Evolutionary conservation across 2,797 vertebrate genomes (phyloP), one percentile per base, ranked within the genome.

Genomic region (Cossypha polioptera): DNA sequence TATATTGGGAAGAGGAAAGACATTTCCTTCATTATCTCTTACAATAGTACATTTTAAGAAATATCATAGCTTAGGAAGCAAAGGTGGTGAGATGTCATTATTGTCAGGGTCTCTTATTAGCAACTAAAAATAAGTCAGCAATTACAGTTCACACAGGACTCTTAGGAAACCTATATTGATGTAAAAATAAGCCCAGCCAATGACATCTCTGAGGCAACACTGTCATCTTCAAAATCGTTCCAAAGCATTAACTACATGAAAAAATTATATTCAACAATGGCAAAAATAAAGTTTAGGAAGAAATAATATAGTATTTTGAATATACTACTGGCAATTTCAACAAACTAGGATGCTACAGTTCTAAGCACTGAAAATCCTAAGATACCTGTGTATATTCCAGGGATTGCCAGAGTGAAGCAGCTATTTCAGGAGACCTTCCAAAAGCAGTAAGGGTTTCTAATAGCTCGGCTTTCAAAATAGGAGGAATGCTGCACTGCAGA

Each of bases 331-430:
- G 13, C 28, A 91, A 14, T 65, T 80, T 84, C 65, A 77, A 75
- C 35, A 43, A 58, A 80, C 19, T 71, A 7, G 12, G 36, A 66
- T 36, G 43, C 17, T 76, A 35, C 2, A 76, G 13, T 29, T 58
- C 19, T 33, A 65, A 89, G 50, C 14, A 58, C 16, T 19, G 19
- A 86, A 93, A 88, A 88, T 31, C 16, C 65, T 43, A 80, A 57
- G 3, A 54, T 97, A 99, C 99, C 99, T 99, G 99, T 12, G 99
- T 99, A 79, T 99, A 99, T 90, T 99, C 99, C 97, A 99, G 95
- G 1, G 99, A 99, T 79, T 99, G 99, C 99, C 99, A 99, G 59
- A 99, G 99, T 0, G 99, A 99, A 88, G 99, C 98, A 40, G 99
- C 99, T 29, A 99, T 98, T 97, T 99, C 99, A 12, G 99, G 99